phyloP scores from a whole-genome alignment of 2,888 invertebrate species.

The Nemurella pictetii region DNA sequence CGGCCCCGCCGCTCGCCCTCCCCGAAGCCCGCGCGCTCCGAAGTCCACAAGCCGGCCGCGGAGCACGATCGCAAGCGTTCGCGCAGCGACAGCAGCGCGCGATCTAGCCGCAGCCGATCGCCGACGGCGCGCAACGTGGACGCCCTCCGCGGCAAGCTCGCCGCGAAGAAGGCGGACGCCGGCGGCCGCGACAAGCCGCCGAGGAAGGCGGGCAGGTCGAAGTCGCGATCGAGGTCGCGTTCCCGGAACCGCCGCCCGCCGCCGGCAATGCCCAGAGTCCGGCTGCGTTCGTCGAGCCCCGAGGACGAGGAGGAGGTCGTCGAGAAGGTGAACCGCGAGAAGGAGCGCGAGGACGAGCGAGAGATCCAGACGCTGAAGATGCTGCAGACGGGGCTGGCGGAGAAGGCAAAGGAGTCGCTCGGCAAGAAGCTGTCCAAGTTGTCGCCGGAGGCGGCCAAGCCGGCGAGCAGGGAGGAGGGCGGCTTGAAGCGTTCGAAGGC shows the following conservation, averaged over 20 bases:
- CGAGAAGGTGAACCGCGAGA: constrained; percentile 58
- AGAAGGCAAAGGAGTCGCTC: constrained; percentile 71
- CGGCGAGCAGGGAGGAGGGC: neutral
- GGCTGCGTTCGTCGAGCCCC: constrained; percentile 50
- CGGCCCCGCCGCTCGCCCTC: neutral
- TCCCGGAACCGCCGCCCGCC: constrained; percentile 52
- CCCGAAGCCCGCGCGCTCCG: neutral
- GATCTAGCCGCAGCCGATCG: constrained; percentile 66
- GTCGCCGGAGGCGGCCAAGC: constrained; percentile 33
- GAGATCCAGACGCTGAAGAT: constrained; percentile 70
- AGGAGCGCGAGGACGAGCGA: constrained; percentile 66
- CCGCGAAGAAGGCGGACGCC: constrained; percentile 53
- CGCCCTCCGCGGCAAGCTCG: constrained; percentile 65
- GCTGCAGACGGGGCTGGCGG: constrained; percentile 65
- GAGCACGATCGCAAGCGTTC: constrained; percentile 26
- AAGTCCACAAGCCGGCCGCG: neutral
- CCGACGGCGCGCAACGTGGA: constrained; percentile 70
- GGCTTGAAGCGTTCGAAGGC: neutral
- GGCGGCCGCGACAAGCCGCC: constrained; percentile 41
- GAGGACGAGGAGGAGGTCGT: constrained; percentile 56
- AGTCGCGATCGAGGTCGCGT: constrained; percentile 51
- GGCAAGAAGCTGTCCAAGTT: constrained; percentile 57
- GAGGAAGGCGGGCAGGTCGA: constrained; percentile 37
- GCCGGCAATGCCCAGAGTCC: constrained; percentile 55
- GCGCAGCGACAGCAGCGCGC: constrained; percentile 24